These are phyloP conservation scores for Styela clava DNA, from an alignment of 23 tunicate species.

Conservation along the genomic window DNA sequence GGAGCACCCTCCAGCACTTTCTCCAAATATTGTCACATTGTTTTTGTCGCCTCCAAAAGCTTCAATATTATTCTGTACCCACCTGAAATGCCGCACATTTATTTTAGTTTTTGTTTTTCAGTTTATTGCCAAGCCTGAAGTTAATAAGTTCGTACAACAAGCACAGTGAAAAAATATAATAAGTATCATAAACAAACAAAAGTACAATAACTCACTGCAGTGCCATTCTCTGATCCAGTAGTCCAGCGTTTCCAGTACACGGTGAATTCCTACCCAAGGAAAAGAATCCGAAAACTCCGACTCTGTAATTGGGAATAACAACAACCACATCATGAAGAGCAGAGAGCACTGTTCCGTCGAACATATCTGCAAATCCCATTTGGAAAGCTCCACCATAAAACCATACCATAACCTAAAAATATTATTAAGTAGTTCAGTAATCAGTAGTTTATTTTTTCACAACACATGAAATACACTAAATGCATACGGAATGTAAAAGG, in stretches of 20 bases:
- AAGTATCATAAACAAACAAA: not conserved
- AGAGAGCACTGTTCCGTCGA: slow-evolving; percentile 25
- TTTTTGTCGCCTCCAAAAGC: slow-evolving; percentile 40
- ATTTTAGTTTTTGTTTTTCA: too few relatives aligned
- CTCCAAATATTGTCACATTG: slow-evolving; percentile 53
- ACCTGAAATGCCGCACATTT: slow-evolving; percentile 25
- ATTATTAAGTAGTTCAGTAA: too few relatives aligned
- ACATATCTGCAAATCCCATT: slow-evolving; percentile 26
- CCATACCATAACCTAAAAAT: slow-evolving; percentile 44
- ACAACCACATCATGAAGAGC: slow-evolving; percentile 25
- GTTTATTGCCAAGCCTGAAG: too few relatives aligned
- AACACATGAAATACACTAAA: too few relatives aligned
- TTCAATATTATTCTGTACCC: slow-evolving; percentile 49
- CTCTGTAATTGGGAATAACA: slow-evolving; percentile 32
- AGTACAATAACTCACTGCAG: not conserved
- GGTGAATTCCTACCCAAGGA: slow-evolving; percentile 12
- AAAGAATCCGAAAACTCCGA: slow-evolving; percentile 30
- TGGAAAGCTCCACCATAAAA: slow-evolving; percentile 33
- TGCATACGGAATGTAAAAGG: too few relatives aligned
- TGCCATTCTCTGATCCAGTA: slow-evolving; percentile 20
- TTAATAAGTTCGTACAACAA: too few relatives aligned
- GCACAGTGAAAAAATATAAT: too few relatives aligned
- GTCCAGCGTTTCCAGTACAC: slow-evolving; percentile 30
- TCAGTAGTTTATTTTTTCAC: too few relatives aligned
- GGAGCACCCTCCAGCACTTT: slow-evolving; percentile 57